Conservation (phyloP, 2,797 vertebrate genomes). For the Tapera naevia region DNA sequence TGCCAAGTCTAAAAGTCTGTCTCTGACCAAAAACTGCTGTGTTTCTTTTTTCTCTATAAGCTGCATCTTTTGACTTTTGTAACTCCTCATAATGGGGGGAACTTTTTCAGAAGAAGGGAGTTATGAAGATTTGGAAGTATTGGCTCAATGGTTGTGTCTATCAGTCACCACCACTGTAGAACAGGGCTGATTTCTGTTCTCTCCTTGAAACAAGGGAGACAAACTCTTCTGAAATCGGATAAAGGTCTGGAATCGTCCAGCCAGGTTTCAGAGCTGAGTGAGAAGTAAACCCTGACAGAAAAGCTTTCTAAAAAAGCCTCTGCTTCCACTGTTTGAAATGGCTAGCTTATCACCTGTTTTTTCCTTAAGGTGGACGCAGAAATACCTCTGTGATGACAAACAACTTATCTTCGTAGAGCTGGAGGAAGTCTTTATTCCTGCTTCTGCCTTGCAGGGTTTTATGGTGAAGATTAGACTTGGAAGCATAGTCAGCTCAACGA, state of each 20-base stretch:
- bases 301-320: not conserved
- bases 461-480: not conserved
- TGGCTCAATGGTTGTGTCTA: not conserved
- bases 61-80: not conserved
- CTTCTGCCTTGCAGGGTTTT: not conserved
- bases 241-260: not conserved
- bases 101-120: not conserved
- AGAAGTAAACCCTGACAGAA: not conserved
- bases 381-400: not conserved
- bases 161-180: not conserved
- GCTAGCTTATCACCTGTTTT: not conserved
- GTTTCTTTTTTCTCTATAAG: rapidly evolving
- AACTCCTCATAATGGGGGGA: not conserved
- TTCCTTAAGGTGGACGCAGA: not conserved
- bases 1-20: not conserved
- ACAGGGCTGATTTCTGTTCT: not conserved
- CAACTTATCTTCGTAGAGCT: not conserved
- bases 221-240: no score
- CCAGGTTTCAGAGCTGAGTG: not conserved
- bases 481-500: not conserved
- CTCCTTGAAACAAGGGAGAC: not conserved
- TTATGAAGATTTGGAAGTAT: not conserved
- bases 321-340: not conserved
- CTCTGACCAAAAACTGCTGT: not conserved
- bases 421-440: not conserved